Base-by-base conservation (phyloP, 2,888 invertebrate genomes). In the Netelia fuscicornis region DNA sequence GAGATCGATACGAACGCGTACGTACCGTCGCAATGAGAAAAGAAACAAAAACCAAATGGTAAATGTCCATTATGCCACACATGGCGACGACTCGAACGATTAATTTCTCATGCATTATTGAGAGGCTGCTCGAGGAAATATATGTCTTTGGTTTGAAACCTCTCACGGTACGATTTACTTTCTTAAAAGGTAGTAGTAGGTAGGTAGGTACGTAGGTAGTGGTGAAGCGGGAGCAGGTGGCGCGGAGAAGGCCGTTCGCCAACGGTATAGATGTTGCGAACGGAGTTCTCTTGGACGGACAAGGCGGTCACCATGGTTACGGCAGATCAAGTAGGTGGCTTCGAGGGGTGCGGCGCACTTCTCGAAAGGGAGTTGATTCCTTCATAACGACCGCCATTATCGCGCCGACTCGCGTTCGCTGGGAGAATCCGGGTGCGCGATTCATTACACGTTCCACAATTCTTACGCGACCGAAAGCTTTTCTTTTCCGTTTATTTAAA, bases 361-460 rank as follows among this genome's bases (percentile, higher is more conserved):
- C 81, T 52, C 78, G 83, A 88, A 86, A 88, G 87, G 89, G 91
- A 87, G 91, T 92, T 93, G 92, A 93, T 93, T 93, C 93, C 94
- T 93, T 93, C 93, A 93, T 93, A 93, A 93, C 91, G 93, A 91
- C 91, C 89, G 92, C 93, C 93, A 93, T 93, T 92, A 93, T 93
- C 92, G 91, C 71, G 11, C 56, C 37, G 37, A 20, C 17, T 56
- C 37, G 54, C 48, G 23, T 10, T 20, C 8, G 56, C 37, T 71
- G 17, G 11, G 37, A 54, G 37, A 70, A 9, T 30, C 20, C 70
- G 2, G 30, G 11, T 37, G 37, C 54, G 10, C 48, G 3, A 48
- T 48, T 48, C 48, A 48, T 48, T 48, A 48, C 13, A 13, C 13
- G 48, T 48, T 13, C 13, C 13, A 1, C 2, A 13, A 48, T 48